These are phyloP conservation scores for Rotaria socialis DNA, from an alignment of 2,888 invertebrate genomes.

Conservation along the genomic window DNA sequence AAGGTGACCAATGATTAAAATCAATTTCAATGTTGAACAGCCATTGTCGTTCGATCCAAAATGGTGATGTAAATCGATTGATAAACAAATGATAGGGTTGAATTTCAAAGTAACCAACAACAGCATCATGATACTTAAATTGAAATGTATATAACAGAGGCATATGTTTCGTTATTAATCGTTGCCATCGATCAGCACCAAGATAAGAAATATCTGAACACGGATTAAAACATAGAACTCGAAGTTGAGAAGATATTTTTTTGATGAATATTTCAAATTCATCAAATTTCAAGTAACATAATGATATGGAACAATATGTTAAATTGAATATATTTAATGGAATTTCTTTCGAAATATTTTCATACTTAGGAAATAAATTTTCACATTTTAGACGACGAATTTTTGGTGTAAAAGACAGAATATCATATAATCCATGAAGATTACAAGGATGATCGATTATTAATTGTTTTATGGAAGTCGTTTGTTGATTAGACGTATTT, in stretches of 20 bases:
- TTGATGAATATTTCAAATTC: neutral
- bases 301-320: neutral
- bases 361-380: too few species aligned
- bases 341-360: neutral
- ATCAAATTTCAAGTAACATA: neutral
- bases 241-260: neutral
- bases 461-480: too few species aligned
- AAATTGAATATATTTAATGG: neutral
- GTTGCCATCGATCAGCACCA: neutral
- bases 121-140: neutral
- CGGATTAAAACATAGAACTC: neutral
- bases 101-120: neutral
- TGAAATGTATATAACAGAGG: neutral
- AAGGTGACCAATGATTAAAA: neutral
- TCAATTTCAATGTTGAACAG: neutral
- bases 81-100: neutral
- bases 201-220: neutral
- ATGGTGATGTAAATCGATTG: neutral
- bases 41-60: neutral
- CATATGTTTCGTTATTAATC: neutral
- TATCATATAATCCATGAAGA: neutral
- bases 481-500: too few species aligned
- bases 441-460: neutral
- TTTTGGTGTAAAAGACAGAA: neutral
- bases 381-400: neutral